Evolutionary conservation across 1,140 invertebrate genomes (phyloP).

Genomic region (Pinna nobilis): DNA sequence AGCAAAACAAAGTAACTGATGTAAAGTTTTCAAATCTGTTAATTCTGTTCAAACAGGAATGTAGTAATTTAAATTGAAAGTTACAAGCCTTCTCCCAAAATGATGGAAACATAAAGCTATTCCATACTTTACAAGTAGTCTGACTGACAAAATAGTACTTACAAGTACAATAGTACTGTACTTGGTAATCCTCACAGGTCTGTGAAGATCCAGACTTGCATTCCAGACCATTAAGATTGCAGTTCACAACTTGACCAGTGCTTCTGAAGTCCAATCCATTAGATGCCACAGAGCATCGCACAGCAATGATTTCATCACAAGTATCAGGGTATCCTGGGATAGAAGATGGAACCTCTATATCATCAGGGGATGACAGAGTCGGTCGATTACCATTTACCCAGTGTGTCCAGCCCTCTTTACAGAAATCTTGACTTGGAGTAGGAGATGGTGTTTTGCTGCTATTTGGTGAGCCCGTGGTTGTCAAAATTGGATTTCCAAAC

Average conservation of each 20-base stretch:
- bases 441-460: background rate
- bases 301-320: slow-evolving; percentile 47
- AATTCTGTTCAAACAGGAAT: too few relatives aligned
- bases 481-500: slow-evolving; percentile 16
- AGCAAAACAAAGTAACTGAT: too few relatives aligned
- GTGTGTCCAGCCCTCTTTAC: slow-evolving; percentile 70
- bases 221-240: slow-evolving; percentile 48
- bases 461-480: slow-evolving; percentile 34
- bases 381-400: slow-evolving; percentile 71
- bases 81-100: too few relatives aligned
- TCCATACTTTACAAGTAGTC: too few relatives aligned
- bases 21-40: too few relatives aligned
- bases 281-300: slow-evolving; percentile 46
- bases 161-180: slow-evolving; percentile 60
- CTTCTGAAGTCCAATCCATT: slow-evolving; percentile 42
- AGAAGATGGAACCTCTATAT: slow-evolving; percentile 61
- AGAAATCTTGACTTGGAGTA: slow-evolving; percentile 26
- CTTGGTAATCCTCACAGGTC: slow-evolving; percentile 55
- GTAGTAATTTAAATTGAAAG: too few relatives aligned
- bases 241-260: slow-evolving; percentile 54
- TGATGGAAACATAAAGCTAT: too few relatives aligned
- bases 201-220: slow-evolving; percentile 46
- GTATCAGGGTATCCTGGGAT: slow-evolving; percentile 54
- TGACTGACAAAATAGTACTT: too few relatives aligned
- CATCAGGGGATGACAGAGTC: slow-evolving; percentile 44